Conservation (phyloP, 1,140 invertebrate genomes). For the Eumeta japonica region DNA sequence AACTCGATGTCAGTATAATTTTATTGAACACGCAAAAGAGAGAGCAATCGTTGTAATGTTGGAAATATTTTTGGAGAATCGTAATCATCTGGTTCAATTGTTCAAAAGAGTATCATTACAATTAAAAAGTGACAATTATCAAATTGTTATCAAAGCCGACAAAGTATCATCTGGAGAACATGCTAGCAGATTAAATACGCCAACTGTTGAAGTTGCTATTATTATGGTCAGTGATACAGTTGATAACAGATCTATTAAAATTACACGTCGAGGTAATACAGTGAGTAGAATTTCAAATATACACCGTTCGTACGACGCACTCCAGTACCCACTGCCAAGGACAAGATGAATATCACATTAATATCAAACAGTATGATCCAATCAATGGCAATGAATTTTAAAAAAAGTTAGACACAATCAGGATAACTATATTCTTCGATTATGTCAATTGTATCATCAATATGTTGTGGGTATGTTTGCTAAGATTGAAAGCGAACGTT, state of each 20-base stretch:
- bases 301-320: conserved; percentile 47
- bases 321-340: conserved; percentile 41
- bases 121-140: conserved; percentile 26
- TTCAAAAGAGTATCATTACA: conserved; percentile 35
- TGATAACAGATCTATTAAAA: conserved; percentile 29
- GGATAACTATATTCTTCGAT: too few species aligned
- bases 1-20: conserved; percentile 17
- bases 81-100: conserved; percentile 25
- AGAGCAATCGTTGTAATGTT: conserved; percentile 25
- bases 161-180: conserved; percentile 39
- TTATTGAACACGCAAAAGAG: conserved; percentile 17
- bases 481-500: too few species aligned
- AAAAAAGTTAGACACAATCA: too few species aligned
- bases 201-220: conserved; percentile 35
- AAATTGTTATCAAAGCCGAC: conserved; percentile 38
- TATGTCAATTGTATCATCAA: too few species aligned
- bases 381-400: conserved; percentile 21
- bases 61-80: conserved; percentile 32
- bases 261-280: conserved; percentile 25
- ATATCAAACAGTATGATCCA: conserved; percentile 28
- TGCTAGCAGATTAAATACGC: conserved; percentile 38
- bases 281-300: conserved; percentile 35
- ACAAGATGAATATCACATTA: conserved; percentile 35
- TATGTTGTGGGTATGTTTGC: too few species aligned
- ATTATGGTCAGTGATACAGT: conserved; percentile 34